These are phyloP conservation scores for Anthopleura xanthogrammica DNA, from an alignment of 92 coral and sea anemone genomes.

Conservation along the genomic window DNA sequence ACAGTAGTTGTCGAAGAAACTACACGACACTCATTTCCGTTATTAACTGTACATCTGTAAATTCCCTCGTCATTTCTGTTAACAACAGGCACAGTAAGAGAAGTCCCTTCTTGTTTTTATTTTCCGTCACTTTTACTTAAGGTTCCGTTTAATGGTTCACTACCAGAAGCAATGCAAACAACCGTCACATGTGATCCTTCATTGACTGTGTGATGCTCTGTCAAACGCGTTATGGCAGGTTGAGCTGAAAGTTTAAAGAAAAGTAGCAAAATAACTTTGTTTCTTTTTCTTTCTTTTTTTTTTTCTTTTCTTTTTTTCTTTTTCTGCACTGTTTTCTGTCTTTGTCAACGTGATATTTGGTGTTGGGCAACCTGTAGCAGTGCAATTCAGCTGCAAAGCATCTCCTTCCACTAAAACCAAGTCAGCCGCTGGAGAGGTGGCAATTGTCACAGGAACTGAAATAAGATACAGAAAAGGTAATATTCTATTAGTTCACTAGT, in stretches of 20 bases:
- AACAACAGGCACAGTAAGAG: neutral
- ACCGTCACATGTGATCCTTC: slow-evolving; percentile 24
- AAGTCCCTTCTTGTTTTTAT: neutral
- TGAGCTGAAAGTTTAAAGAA: slow-evolving; percentile 13
- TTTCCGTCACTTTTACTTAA: slow-evolving; percentile 24
- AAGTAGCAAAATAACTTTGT: neutral
- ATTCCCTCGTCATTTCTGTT: slow-evolving; percentile 31
- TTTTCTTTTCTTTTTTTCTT: too few species aligned
- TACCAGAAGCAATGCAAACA: slow-evolving; percentile 39
- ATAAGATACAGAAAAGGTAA: too few species aligned
- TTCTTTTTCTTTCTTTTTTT: neutral
- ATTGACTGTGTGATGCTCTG: neutral
- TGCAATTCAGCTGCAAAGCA: too few species aligned
- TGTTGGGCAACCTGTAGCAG: too few species aligned
- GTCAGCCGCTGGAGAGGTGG: too few species aligned
- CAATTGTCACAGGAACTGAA: too few species aligned
- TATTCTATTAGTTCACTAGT: too few species aligned
- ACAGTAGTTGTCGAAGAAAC: slow-evolving; percentile 21
- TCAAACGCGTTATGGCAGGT: neutral
- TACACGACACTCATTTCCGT: slow-evolving; percentile 48
- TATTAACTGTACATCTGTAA: slow-evolving; percentile 45
- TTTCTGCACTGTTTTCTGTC: too few species aligned
- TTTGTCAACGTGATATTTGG: too few species aligned
- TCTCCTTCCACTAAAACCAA: too few species aligned
- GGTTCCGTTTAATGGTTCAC: slow-evolving; percentile 18